Base-by-base conservation (phyloP, 2,888 invertebrate species). In the Yponomeuta sedellus region DNA sequence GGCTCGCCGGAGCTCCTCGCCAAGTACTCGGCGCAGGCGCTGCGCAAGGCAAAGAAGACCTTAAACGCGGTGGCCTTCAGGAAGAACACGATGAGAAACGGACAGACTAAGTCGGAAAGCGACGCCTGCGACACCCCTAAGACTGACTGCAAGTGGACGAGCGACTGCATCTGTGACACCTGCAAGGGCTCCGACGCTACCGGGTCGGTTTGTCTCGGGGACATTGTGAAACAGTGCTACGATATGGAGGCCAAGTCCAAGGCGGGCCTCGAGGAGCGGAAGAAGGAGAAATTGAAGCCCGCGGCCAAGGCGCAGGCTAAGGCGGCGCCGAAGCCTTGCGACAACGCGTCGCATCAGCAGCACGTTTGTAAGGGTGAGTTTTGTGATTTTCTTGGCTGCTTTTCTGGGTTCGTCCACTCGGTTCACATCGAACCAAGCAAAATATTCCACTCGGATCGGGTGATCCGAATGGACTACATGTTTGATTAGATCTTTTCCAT, bases 341-440 rank as follows among this genome's bases (percentile, higher is more conserved):
- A 89, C 74, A 88, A 83, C n/a, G 75, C 79, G 0, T 75, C 75
- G 6, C 89, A 90, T 70, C 89, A 87, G 44, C 89, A 88, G 64
- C 91, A 91, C 69, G 82, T 90, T 1, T 91, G 91, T 74, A 90
- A 88, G 80, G 88, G 91, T 91, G 6, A 70, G 83, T 74, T 4
- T 28, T 65, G 1, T n/a, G n/a, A n/a, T n/a, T n/a, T n/a, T n/a
- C n/a, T n/a, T n/a, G n/a, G n/a, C n/a, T n/a, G n/a, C n/a, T n/a
- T n/a, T n/a, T n/a, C n/a, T n/a, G n/a, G n/a, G n/a, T n/a, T n/a
- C n/a, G n/a, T n/a, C n/a, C n/a, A n/a, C n/a, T n/a, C n/a, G n/a
- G n/a, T n/a, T n/a, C n/a, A n/a, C n/a, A n/a, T n/a, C n/a, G n/a
- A n/a, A n/a, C n/a, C n/a, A n/a, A n/a, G n/a, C n/a, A n/a, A n/a